A percentile compares a stretch with the other conserved stretches of the same genome.
These are phyloP conservation scores for Andrena flavipes DNA, from an alignment of 2,888 invertebrate genomes.

Conservation along the genomic window DNA sequence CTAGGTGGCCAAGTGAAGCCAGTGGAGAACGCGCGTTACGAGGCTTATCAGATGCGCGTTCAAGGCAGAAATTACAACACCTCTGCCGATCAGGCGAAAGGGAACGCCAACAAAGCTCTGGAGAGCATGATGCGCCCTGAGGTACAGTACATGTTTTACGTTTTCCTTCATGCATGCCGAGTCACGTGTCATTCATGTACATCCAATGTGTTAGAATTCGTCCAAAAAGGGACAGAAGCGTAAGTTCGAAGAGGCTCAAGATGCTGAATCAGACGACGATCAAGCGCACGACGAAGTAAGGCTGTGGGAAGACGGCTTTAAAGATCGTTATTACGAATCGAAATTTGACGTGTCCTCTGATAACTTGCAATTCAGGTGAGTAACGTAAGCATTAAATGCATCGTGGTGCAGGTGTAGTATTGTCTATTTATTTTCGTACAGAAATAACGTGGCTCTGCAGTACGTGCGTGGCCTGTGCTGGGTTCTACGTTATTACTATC, in stretches of 20 bases:
- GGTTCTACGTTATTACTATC: slow-evolving; percentile 99
- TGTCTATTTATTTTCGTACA: slow-evolving; percentile 25
- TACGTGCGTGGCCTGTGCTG: slow-evolving; percentile 98
- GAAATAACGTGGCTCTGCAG: slow-evolving; percentile 92
- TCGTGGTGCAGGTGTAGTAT: not conserved
- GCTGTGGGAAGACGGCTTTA: slow-evolving; percentile 98
- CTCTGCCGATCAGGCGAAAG: slow-evolving; percentile 64
- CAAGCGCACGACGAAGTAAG: slow-evolving; percentile 95
- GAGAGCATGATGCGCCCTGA: slow-evolving; percentile 86
- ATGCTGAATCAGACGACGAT: slow-evolving; percentile 88
- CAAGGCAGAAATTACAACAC: slow-evolving; percentile 81
- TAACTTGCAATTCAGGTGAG: slow-evolving; percentile 92
- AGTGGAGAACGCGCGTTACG: slow-evolving; percentile 90
- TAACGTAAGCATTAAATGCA: not conserved
- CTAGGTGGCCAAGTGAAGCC: slow-evolving; percentile 86
- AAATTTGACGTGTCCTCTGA: slow-evolving; percentile 93
- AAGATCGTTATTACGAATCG: slow-evolving; percentile 98
- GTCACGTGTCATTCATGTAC: not conserved
- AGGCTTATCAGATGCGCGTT: slow-evolving; percentile 90
- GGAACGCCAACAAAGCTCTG: slow-evolving; percentile 73
- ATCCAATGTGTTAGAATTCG: slow-evolving; percentile 63
- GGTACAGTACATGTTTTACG: slow-evolving; percentile 62
- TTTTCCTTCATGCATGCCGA: not conserved
- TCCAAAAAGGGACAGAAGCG: slow-evolving; percentile 85
- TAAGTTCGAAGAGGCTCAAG: slow-evolving; percentile 83